These are phyloP conservation scores for Petroica traversi DNA, from an alignment of 2,113 vertebrate genomes.

Conservation along the genomic window DNA sequence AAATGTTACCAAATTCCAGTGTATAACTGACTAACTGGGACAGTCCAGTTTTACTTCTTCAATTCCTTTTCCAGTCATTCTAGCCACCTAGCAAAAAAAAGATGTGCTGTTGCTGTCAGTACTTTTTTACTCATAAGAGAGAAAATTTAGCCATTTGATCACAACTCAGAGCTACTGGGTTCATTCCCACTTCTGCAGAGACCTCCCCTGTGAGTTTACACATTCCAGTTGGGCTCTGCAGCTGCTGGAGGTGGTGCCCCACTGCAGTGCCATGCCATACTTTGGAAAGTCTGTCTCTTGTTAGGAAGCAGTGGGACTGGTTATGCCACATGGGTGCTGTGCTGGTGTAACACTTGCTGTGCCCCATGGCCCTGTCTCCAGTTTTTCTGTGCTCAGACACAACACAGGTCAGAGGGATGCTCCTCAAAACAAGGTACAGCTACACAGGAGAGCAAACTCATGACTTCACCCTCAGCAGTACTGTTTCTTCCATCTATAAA, in stretches of 20 bases:
- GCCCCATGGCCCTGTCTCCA: fast-evolving
- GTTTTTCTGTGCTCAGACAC: not conserved
- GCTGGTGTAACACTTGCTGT: not conserved
- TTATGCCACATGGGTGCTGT: not conserved
- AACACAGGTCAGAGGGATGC: not conserved
- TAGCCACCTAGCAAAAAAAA: not conserved
- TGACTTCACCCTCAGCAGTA: not conserved
- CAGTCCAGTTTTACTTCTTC: not conserved
- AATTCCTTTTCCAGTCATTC: not conserved
- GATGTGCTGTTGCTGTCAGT: not conserved
- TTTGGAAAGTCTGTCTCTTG: not conserved
- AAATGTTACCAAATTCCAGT: constrained; percentile 40
- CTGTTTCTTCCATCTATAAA: not conserved
- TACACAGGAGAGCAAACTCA: not conserved
- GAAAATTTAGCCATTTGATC: not conserved
- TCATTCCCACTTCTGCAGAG: constrained; percentile 5
- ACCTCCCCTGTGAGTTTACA: not conserved
- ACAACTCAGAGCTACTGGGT: not conserved
- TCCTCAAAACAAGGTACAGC: not conserved
- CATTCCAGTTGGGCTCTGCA: not conserved
- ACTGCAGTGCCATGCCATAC: fast-evolving
- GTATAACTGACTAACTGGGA: not conserved
- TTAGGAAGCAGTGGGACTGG: not conserved
- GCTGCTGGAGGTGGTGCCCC: not conserved
- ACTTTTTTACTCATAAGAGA: not conserved